Conservation (phyloP, 2,797 vertebrate species). For the Sebastolobus alascanus region DNA sequence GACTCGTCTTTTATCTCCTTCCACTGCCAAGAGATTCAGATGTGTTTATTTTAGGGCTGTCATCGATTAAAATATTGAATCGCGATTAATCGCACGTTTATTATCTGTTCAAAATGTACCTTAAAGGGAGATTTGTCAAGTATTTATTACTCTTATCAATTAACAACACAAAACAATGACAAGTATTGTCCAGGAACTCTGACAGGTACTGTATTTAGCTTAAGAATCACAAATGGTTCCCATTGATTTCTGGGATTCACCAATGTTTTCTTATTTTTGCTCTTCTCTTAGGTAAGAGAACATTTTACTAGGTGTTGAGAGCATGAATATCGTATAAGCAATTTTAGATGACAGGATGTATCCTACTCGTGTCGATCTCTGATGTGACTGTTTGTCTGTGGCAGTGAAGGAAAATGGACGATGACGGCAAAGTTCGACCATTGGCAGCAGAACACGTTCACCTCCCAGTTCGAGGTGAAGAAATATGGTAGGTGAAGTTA, state of each 20-base stretch:
- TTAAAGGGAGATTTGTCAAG: too few relatives aligned
- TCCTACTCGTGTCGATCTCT: not conserved
- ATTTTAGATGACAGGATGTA: not conserved
- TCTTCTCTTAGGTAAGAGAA: too few relatives aligned
- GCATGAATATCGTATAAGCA: not conserved
- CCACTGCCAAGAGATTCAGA: not conserved
- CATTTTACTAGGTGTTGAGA: not conserved
- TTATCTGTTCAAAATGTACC: too few relatives aligned
- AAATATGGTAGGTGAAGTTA: constrained; percentile 77
- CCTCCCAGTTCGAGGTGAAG: constrained; percentile 80
- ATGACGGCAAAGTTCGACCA: constrained; percentile 80
- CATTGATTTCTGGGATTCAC: too few relatives aligned
- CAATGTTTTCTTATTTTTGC: too few relatives aligned
- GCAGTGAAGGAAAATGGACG: constrained; percentile 83
- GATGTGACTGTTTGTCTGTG: not conserved
- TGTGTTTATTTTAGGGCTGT: not conserved
- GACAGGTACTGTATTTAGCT: too few relatives aligned
- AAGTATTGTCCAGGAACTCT: too few relatives aligned
- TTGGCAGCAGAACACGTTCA: constrained; percentile 80
- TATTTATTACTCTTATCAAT: too few relatives aligned
- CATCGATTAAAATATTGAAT: too few relatives aligned
- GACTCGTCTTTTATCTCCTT: not conserved
- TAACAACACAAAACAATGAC: too few relatives aligned
- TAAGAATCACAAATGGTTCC: too few relatives aligned
- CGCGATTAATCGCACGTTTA: too few relatives aligned